phyloP scores from a whole-genome alignment of 37 sponge, comb jelly and placozoan species.

The Petrosia ficiformis region DNA sequence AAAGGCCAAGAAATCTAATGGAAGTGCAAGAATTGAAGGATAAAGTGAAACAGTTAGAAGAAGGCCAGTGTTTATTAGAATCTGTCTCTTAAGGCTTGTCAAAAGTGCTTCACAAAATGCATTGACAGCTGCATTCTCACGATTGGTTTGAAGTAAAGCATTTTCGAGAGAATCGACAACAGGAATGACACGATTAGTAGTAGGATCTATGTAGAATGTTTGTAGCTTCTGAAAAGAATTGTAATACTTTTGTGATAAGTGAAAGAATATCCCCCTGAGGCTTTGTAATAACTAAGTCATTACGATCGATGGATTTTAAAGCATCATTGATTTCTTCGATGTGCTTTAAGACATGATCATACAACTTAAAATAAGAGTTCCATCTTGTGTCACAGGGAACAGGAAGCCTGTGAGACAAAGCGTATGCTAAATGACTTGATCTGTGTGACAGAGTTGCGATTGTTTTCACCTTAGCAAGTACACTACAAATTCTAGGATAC shows the following conservation, averaged over 20 bases:
- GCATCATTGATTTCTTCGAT: not conserved
- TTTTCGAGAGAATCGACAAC: conserved; percentile 12
- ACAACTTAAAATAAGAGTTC: not conserved
- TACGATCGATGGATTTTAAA: not conserved
- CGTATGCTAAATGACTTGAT: conserved; percentile 4
- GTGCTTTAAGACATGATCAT: not conserved
- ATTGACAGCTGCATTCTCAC: conserved; percentile 1
- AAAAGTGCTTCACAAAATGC: conserved; percentile 8
- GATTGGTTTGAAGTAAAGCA: not conserved
- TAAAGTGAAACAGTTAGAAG: no score
- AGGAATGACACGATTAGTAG: conserved; percentile 10
- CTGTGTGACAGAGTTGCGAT: not conserved
- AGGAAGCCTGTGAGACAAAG: conserved; percentile 3
- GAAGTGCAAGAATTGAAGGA: no score
- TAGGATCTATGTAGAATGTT: conserved; percentile 5
- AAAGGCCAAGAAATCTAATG: no score
- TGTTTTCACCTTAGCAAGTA: conserved; percentile 7
- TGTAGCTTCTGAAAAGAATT: conserved; percentile 19
- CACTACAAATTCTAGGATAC: not conserved
- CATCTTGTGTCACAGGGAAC: not conserved
- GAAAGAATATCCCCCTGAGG: conserved; percentile 1
- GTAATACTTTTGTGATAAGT: conserved; percentile 13
- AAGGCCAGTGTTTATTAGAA: no score
- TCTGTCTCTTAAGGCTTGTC: not conserved
- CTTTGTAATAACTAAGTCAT: not conserved